These are phyloP conservation scores for Drosophila orosa DNA, from an alignment of 1,140 invertebrate species.

Conservation along the genomic window DNA sequence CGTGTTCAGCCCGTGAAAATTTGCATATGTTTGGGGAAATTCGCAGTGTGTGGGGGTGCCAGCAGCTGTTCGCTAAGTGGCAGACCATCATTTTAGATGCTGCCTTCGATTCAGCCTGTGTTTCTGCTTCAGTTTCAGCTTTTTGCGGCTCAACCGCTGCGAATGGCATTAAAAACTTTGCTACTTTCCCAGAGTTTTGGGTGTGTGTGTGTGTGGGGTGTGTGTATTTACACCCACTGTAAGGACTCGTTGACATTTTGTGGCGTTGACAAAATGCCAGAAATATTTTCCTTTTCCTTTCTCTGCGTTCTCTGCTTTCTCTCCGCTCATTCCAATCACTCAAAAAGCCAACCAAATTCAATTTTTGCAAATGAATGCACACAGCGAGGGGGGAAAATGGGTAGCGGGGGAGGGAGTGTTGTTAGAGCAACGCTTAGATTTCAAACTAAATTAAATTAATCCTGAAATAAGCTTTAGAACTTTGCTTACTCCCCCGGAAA, in stretches of 20 bases:
- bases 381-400: constrained; percentile 18
- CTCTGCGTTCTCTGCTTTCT: not conserved
- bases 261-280: constrained; percentile 60
- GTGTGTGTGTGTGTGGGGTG: not conserved
- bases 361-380: constrained; percentile 73
- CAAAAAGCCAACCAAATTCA: constrained; percentile 71
- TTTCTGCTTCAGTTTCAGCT: constrained; percentile 7
- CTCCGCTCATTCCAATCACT: constrained; percentile 58
- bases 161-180: constrained; percentile 68
- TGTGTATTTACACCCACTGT: constrained; percentile 44
- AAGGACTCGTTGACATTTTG: constrained; percentile 61
- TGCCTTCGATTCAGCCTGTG: constrained; percentile 14
- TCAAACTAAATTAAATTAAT: constrained; percentile 49
- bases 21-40: constrained; percentile 76
- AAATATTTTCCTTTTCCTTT: constrained; percentile 45
- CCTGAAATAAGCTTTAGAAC: constrained; percentile 22
- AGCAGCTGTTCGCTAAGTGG: constrained; percentile 70
- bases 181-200: constrained; percentile 28
- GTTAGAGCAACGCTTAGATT: constrained; percentile 35
- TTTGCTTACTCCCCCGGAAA: constrained; percentile 2
- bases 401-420: not conserved
- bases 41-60: constrained; percentile 27
- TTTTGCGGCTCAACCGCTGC: constrained; percentile 48
- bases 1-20: constrained; percentile 67
- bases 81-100: constrained; percentile 28